These are phyloP conservation scores for Vanacampus margaritifer DNA, from an alignment of 2,113 vertebrate genomes.

Conservation along the genomic window DNA sequence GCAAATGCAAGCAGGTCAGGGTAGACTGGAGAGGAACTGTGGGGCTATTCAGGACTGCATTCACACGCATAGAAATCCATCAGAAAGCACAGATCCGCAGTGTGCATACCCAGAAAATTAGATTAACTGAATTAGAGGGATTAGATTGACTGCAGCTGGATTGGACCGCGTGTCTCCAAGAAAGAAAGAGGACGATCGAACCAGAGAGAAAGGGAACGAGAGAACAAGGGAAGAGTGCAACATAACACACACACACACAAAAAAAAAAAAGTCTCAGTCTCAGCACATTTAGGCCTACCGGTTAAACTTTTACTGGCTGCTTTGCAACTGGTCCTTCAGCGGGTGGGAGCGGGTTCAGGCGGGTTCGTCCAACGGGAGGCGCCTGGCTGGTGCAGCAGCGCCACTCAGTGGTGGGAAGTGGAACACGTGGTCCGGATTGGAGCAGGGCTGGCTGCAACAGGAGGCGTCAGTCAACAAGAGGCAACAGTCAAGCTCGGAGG, in stretches of 20 bases:
- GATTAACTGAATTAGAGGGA: constrained; percentile 70
- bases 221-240: constrained; percentile 9
- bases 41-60: not conserved
- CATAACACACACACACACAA: constrained; percentile 7
- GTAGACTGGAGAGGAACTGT: constrained; percentile 29
- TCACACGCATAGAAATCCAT: not conserved
- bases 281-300: constrained; percentile 67
- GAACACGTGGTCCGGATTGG: not conserved
- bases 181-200: constrained; percentile 28
- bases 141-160: constrained; percentile 59
- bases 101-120: constrained; percentile 59
- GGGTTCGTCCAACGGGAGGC: constrained; percentile 19
- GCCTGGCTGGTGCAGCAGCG: constrained; percentile 55
- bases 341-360: constrained; percentile 24
- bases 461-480: constrained; percentile 2
- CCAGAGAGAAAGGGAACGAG: constrained; percentile 16
- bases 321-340: constrained; percentile 31
- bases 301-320: constrained; percentile 59
- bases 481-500: not conserved
- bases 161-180: constrained; percentile 42
- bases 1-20: not conserved
- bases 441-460: constrained; percentile 4
- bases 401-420: constrained; percentile 49
- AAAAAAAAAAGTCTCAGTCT: constrained; percentile 61
- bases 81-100: constrained; percentile 37